A percentile compares a stretch with the other conserved stretches of the same genome.
These are phyloP conservation scores for Leptinotarsa lineolata DNA, from an alignment of 1,140 invertebrate species.

Conservation along the genomic window DNA sequence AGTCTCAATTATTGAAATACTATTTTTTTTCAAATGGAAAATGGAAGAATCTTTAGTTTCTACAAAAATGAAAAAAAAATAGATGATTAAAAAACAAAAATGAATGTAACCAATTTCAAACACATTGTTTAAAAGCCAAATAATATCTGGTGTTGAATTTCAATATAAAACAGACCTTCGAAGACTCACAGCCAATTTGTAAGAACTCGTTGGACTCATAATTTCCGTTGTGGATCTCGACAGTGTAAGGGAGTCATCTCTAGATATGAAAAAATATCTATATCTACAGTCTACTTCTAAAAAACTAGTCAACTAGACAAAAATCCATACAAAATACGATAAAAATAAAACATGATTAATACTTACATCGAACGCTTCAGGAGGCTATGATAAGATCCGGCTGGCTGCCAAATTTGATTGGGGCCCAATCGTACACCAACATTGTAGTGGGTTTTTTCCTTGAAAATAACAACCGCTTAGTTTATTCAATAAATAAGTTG, in stretches of 20 bases:
- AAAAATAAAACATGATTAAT: not conserved
- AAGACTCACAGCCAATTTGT: slow-evolving; percentile 30
- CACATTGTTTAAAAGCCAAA: too few relatives aligned
- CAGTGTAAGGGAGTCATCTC: slow-evolving; percentile 19
- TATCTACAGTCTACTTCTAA: slow-evolving; percentile 22
- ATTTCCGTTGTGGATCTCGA: slow-evolving; percentile 31
- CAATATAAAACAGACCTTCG: slow-evolving; percentile 36
- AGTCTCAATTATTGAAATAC: too few relatives aligned
- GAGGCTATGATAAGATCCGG: slow-evolving; percentile 48
- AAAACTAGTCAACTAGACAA: slow-evolving; percentile 1
- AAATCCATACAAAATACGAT: not conserved
- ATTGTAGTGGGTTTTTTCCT: slow-evolving; percentile 70
- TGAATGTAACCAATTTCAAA: too few relatives aligned
- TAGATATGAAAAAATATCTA: slow-evolving; percentile 27
- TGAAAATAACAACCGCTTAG: slow-evolving; percentile 52
- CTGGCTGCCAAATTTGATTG: slow-evolving; percentile 74
- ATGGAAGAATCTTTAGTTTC: too few relatives aligned
- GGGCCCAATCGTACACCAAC: slow-evolving; percentile 69
- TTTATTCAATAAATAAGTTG: not conserved
- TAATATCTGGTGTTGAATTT: not conserved
- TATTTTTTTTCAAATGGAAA: too few relatives aligned
- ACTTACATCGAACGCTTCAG: slow-evolving; percentile 61
- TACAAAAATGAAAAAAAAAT: too few relatives aligned
- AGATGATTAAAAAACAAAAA: too few relatives aligned
- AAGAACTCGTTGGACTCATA: slow-evolving; percentile 43